Evolutionary conservation across 1,140 invertebrate genomes (phyloP), one percentile per base, ranked within the genome.

Genomic region (Atta cephalotes): DNA sequence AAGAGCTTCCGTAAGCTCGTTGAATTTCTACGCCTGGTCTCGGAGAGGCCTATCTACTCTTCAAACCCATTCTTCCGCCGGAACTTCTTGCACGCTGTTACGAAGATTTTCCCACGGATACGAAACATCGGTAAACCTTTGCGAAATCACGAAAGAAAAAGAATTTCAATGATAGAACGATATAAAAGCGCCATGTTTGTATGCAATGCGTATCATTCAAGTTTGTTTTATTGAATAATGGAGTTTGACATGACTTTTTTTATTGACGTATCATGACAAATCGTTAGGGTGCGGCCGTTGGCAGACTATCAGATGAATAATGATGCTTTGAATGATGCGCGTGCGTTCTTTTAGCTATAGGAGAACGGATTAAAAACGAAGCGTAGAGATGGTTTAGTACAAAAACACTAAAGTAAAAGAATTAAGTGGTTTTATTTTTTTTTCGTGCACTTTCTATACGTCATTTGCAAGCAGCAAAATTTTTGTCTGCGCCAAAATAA

Each of bases 1-100:
- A 86, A 91, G 89, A 90, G 89, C 86, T 90, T 91, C 85, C 88
- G 89, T 82, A 91, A 91, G 89, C 89, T 90, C 87, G n/a, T 71
- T 90, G 82, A 86, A 90, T 90, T 90, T 90, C 89, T 86, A 86
- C 88, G 77, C 72, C 71, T 45, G 25, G 31, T 45, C 72, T 45
- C 72, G 82, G 60, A 65, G 58, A 77, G 71, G 39, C 62, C 79
- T 85, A 25, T 49, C 63, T 18, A 39, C 51, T 35, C 51, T 65
- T 28, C 80, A 74, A 81, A 90, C 65, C 79, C 56, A 86, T 86
- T 85, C 89, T 82, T 90, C 81, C 89, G 85, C 58, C 62, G 89
- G 81, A 76, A 77, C 63, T 87, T 90, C 80, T 88, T 88, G 49
- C 76, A 72, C 86, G 62, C 88, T 71, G 74, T 80, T 87, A 58